Evolutionary conservation across 2,888 invertebrate species (phyloP).

Genomic region (Dryocosmus kuriphilus): DNA sequence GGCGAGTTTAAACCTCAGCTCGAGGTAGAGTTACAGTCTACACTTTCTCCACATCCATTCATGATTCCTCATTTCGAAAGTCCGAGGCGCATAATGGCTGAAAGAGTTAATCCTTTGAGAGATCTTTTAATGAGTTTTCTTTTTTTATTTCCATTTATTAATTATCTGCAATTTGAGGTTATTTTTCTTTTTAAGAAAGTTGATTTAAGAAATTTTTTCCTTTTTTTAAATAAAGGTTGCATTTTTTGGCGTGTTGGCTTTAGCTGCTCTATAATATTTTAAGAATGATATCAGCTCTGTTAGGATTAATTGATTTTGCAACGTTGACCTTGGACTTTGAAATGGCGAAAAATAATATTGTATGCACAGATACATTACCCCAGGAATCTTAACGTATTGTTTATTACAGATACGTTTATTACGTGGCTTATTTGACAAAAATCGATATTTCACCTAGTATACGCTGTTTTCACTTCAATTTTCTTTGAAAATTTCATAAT

Average conservation of each 20-base stretch:
- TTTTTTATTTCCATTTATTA: no score
- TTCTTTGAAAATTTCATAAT: no score
- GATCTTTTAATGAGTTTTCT: not conserved
- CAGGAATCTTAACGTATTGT: not conserved
- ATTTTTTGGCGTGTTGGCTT: not conserved
- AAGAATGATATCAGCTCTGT: not conserved
- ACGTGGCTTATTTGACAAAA: no score
- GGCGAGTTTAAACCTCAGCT: conserved; percentile 25
- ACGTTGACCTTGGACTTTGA: conserved; percentile 18
- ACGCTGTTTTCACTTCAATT: no score
- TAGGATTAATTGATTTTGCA: not conserved
- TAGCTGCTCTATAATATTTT: no score
- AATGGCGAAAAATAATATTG: not conserved
- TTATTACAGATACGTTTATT: no score
- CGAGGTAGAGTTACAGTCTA: conserved; percentile 17
- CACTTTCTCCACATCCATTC: conserved; percentile 14
- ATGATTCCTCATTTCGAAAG: conserved; percentile 3
- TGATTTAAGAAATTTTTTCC: no score
- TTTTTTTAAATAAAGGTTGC: not conserved
- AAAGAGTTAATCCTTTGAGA: not conserved
- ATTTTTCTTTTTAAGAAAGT: no score
- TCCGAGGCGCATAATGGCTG: not conserved
- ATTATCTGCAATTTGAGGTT: no score
- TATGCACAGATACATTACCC: not conserved
- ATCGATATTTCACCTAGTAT: no score